Percentiles rank a stretch among this genome's conserved stretches.
Evolutionary conservation across 2,888 invertebrate species (phyloP).

Genomic region (Serripes groenlandicus): DNA sequence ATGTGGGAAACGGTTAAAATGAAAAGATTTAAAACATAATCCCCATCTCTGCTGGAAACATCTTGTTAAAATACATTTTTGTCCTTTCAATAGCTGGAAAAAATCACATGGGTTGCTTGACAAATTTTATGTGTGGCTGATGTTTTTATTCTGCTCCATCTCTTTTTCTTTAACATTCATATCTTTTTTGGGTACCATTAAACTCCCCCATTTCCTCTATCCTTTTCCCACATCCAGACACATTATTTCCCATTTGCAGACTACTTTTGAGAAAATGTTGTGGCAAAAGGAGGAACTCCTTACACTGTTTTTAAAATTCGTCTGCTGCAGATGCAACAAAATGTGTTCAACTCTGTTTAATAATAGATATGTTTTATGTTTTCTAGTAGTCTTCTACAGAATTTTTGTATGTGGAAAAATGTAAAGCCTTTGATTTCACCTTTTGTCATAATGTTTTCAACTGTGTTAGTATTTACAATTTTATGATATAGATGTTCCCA

Average conservation of each 20-base stretch:
- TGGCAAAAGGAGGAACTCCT: not conserved
- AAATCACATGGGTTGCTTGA: constrained; percentile 4
- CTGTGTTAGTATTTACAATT: no score
- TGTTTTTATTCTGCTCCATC: not conserved
- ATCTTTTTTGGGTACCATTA: not conserved
- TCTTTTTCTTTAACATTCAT: not conserved
- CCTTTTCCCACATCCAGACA: not conserved
- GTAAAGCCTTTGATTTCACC: not conserved
- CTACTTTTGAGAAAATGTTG: not conserved
- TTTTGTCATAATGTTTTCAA: no score
- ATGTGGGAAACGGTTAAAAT: no score
- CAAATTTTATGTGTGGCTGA: constrained; percentile 1
- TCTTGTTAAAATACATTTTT: constrained; percentile 9
- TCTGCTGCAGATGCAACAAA: no score
- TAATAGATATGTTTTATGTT: no score
- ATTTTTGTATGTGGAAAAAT: not conserved
- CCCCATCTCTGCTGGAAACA: not conserved
- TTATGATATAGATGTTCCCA: no score
- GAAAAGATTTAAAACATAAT: no score
- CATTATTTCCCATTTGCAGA: not conserved
- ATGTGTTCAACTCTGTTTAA: no score
- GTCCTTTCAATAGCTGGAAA: not conserved
- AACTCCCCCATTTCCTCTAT: not conserved
- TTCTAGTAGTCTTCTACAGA: not conserved
- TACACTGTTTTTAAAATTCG: no score